phyloP scores from a whole-genome alignment of 2,113 vertebrate genomes.

The Lynx canadensis region DNA sequence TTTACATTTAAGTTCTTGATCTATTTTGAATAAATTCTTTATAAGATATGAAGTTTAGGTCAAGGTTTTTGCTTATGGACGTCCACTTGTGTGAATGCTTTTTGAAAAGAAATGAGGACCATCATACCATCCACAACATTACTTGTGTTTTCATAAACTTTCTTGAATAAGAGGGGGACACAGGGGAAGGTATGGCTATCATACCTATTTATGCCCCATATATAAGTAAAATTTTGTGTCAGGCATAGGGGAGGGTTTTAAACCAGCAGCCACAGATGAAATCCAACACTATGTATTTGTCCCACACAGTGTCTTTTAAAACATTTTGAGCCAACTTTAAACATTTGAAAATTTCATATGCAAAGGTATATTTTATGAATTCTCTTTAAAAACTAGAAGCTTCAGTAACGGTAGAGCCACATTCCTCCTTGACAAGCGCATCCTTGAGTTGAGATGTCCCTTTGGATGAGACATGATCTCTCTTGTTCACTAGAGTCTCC shows the following conservation, averaged over 20 bases:
- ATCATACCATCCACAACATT: not conserved
- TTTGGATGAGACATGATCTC: not conserved
- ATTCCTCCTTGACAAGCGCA: not conserved
- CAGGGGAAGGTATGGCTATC: not conserved
- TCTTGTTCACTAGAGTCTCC: not conserved
- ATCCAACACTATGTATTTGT: not conserved
- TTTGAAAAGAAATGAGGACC: not conserved
- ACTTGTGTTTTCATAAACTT: not conserved
- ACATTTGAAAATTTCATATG: not conserved
- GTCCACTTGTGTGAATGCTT: not conserved
- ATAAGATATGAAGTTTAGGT: not conserved
- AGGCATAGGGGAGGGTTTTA: not conserved
- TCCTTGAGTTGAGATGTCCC: not conserved
- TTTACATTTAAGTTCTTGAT: not conserved
- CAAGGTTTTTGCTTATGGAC: not conserved
- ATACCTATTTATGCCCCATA: not conserved
- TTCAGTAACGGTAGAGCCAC: not conserved
- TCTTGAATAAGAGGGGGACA: not conserved
- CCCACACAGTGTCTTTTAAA: not conserved
- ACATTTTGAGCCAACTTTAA: not conserved
- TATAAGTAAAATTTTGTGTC: not conserved
- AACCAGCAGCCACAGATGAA: not conserved
- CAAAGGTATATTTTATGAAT: not conserved
- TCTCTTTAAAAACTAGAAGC: not conserved
- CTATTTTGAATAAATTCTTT: not conserved